Evolutionary conservation across 2,113 vertebrate genomes (phyloP), one percentile per base, ranked within the genome.

Genomic region (Merops nubicus): DNA sequence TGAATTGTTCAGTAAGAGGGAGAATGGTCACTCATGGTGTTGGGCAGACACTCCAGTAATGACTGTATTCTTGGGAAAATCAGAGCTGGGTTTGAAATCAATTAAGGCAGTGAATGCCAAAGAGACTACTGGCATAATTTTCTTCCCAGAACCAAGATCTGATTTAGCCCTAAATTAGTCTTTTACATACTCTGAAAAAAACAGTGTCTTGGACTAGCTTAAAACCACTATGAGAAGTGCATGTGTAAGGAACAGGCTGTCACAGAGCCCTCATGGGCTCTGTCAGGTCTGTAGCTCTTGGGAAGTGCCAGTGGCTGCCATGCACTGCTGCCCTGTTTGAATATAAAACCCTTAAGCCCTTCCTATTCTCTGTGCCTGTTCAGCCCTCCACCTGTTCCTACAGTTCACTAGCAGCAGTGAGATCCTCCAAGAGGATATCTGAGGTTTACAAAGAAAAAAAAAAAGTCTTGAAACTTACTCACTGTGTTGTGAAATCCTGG

Each of bases 1-100:
- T 86, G 31, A 22, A 23, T 56, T 69, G 14, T 22, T 23, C 10
- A 2, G 3, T 73, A 62, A 56, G 25, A 48, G 10, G 20, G 29
- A 56, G 20, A 47, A 23, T 15, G 18, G n/a, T 69, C 45, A 50
- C 6, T 84, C 10, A 12, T 9, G 4, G 8, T 62, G 21, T 47
- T 51, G 26, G 48, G 31, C 34, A 78, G 8, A 64, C 15, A 17
- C 5, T 59, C 43, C 57, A 33, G 4, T 16, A 60, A 54, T 0
- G 0, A 84, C 5, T 3, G 1, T 33, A 1, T 80, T 79, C 9
- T 73, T 3, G 1, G 28, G 22, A 89, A 15, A 68, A 60, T 53
- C 18, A 9, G 42, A 80, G 12, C 4, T 51, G 56, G 25, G 33
- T 77, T 68, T 81, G 25, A 22, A 28, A 56, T 42, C 15, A 43